These are phyloP conservation scores for Netelia melanura DNA, from an alignment of 2,888 invertebrate genomes.

Conservation along the genomic window DNA sequence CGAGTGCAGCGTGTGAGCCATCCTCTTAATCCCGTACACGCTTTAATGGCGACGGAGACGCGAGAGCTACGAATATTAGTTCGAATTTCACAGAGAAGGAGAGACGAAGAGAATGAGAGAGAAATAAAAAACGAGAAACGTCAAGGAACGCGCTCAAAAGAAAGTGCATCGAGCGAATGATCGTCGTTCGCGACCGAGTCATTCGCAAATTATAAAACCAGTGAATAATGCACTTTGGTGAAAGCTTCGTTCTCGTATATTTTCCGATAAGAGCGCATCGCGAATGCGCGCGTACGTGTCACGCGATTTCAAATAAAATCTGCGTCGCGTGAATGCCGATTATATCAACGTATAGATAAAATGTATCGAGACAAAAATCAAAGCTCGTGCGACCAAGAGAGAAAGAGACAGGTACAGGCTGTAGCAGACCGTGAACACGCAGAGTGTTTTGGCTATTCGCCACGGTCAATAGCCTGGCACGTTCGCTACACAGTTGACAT, in stretches of 20 bases:
- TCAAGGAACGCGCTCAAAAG: not conserved
- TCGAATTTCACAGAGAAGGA: conserved; percentile 29
- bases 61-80: conserved; percentile 57
- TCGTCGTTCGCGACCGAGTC: conserved; percentile 32
- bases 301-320: conserved; percentile 28
- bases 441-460: conserved; percentile 60
- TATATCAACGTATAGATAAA: conserved; percentile 1
- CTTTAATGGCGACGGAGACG: conserved; percentile 36
- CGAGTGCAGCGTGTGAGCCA: conserved; percentile 40
- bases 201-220: conserved; percentile 41
- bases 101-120: conserved; percentile 8
- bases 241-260: conserved; percentile 1
- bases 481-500: conserved; percentile 59
- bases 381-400: conserved; percentile 1
- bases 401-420: conserved; percentile 21
- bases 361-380: conserved; percentile 29
- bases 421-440: conserved; percentile 59
- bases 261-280: conserved; percentile 2
- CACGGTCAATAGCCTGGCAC: conserved; percentile 59
- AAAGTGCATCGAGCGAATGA: conserved; percentile 43
- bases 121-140: not conserved
- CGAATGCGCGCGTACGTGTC: not conserved
- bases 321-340: conserved; percentile 28
- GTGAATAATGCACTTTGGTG: conserved; percentile 55
- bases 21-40: conserved; percentile 59